Conservation (phyloP, 2,113 vertebrate species). For the Chinchilla lanigera region DNA sequence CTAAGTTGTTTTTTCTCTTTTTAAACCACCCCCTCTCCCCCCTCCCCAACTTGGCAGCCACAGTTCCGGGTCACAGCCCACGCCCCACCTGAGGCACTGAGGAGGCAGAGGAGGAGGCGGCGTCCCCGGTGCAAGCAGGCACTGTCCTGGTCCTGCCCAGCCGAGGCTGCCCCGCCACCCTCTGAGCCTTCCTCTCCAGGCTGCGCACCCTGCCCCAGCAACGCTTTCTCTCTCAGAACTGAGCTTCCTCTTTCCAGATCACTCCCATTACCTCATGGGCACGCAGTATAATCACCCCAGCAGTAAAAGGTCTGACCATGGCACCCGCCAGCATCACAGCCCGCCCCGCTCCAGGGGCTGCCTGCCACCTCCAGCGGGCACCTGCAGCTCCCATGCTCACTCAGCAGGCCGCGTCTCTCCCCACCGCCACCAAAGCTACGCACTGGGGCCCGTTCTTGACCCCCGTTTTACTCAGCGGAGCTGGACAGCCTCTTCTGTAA, state of each 20-base stretch:
- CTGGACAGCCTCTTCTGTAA: too few relatives aligned
- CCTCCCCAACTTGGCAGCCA: background rate
- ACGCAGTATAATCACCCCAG: background rate
- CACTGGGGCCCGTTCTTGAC: background rate
- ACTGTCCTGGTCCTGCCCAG: background rate
- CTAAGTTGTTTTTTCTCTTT: background rate
- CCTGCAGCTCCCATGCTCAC: background rate
- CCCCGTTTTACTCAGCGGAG: background rate
- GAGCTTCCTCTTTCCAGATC: background rate
- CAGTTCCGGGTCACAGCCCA: background rate
- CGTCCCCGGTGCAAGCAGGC: background rate
- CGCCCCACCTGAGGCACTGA: background rate
- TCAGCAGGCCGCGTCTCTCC: background rate
- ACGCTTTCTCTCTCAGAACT: background rate
- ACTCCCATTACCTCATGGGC: background rate
- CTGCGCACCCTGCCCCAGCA: background rate
- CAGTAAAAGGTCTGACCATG: background rate
- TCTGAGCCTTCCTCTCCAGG: background rate
- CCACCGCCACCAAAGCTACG: background rate
- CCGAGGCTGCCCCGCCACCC: background rate
- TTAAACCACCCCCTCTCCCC: too few relatives aligned
- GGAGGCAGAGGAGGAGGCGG: background rate
- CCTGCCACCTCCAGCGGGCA: background rate
- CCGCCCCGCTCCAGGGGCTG: background rate
- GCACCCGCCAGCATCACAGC: background rate